Percentiles rank a stretch among this genome's conserved stretches.
phyloP scores from a whole-genome alignment of 2,113 vertebrate species.

The Agapornis roseicollis region DNA sequence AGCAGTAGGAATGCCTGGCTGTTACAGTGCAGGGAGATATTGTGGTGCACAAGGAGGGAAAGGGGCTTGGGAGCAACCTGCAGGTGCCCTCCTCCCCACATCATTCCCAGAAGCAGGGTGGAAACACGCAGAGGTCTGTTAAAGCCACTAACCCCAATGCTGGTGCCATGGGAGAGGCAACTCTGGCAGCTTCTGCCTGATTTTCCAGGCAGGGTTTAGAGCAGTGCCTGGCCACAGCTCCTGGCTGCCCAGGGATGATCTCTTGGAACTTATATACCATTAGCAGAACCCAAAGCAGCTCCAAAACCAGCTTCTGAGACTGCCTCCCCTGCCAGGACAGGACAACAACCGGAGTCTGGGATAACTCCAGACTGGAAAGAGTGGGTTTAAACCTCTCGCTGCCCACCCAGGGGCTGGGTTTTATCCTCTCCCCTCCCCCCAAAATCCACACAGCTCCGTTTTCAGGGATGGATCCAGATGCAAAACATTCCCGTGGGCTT shows the following conservation, averaged over 20 bases:
- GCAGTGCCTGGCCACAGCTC: not conserved
- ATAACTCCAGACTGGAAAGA: not conserved
- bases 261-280: not conserved
- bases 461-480: not conserved
- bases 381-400: not conserved
- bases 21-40: not conserved
- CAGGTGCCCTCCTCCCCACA: not conserved
- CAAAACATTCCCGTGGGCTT: not conserved
- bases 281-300: not conserved
- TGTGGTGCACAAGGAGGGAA: not conserved
- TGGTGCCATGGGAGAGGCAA: not conserved
- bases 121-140: not conserved
- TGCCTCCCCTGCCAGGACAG: not conserved
- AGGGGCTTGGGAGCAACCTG: not conserved
- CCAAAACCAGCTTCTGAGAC: not conserved
- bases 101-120: not conserved
- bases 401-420: not conserved
- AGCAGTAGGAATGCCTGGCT: not conserved
- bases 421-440: not conserved
- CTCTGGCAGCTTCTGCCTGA: not conserved
- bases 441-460: not conserved
- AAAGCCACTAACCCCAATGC: rapidly evolving
- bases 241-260: not conserved
- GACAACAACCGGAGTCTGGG: rapidly evolving
- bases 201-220: not conserved